Base-by-base conservation (phyloP, 2,888 invertebrate genomes). In the Conops quadrifasciatus region DNA sequence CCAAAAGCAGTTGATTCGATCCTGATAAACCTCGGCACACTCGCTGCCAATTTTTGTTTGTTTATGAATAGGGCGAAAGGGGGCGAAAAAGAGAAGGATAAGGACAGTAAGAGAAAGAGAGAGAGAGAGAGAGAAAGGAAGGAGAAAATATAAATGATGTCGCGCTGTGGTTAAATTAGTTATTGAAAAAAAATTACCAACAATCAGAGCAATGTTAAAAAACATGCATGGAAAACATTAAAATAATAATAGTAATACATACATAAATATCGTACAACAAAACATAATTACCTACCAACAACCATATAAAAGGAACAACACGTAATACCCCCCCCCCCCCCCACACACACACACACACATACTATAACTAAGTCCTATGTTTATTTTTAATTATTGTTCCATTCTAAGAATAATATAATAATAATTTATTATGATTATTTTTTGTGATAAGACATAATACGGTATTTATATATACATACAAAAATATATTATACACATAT, bases 341-440 rank as follows among this genome's bases (percentile, higher is more conserved):
- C 26, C 49, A 77, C 77, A 76, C 79, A 79, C 74, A 80, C 76
- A 79, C 77, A 79, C 79, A 80, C 75, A 79, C 75, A 78, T 77
- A 79, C 81, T 82, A 82, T 82, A 82, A 83, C 81, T 83, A 83
- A 83, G 83, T 83, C 83, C 83, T 82, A 82, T 80, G 81, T 82
- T 82, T 75, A 75, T 82, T 82, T 82, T 82, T 82, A 82, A 82
- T 82, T 80, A 82, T 83, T 83, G 83, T 83, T 83, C 82, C 81
- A 82, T 83, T 82, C 81, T 83, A 82, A 82, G 82, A 83, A 83
- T 82, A 80, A 82, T 82, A 80, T 80, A 78, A 78, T 79, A 78
- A 80, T 80, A 79, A 81, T 81, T 80, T 79, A 82, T 80, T 80
- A 80, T 81, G 78, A 81, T 79, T 82, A 81, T 83, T 81, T 80